phyloP scores from a whole-genome alignment of 2,113 vertebrate genomes.

The Gopherus evgoodei region DNA sequence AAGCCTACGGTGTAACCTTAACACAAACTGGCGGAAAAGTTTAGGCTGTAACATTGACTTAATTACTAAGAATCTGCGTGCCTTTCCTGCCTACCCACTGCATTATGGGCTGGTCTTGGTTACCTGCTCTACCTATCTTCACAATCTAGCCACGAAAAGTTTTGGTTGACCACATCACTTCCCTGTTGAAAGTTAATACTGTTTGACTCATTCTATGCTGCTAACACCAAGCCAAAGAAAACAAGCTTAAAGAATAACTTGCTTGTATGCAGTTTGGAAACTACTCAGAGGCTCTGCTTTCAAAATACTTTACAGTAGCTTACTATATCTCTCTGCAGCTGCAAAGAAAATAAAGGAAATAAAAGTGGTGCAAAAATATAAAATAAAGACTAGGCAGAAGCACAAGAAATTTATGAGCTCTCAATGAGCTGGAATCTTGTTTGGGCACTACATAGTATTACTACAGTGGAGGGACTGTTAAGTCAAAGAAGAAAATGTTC shows the following conservation, averaged over 20 bases:
- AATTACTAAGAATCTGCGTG: slow-evolving; percentile 32
- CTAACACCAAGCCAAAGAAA: slow-evolving; percentile 82
- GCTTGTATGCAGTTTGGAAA: slow-evolving; percentile 81
- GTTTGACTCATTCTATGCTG: slow-evolving; percentile 81
- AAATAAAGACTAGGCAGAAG: slow-evolving; percentile 42
- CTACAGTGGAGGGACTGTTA: slow-evolving; percentile 41
- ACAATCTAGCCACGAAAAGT: slow-evolving; percentile 82
- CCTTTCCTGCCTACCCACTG: slow-evolving; percentile 35
- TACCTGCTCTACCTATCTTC: slow-evolving; percentile 80
- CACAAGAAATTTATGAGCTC: slow-evolving; percentile 33
- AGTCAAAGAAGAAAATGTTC: slow-evolving; percentile 6
- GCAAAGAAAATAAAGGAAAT: slow-evolving; percentile 70
- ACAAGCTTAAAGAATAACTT: slow-evolving; percentile 82
- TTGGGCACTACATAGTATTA: background rate
- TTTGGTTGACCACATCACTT: slow-evolving; percentile 86
- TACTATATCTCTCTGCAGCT: slow-evolving; percentile 80
- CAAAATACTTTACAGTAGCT: slow-evolving; percentile 81
- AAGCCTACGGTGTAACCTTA: slow-evolving; percentile 26
- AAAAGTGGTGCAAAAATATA: slow-evolving; percentile 59
- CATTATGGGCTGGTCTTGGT: slow-evolving; percentile 70
- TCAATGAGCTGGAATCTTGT: background rate
- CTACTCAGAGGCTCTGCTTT: slow-evolving; percentile 78
- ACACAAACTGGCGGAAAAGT: slow-evolving; percentile 18
- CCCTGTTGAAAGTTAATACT: slow-evolving; percentile 85
- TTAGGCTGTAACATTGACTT: slow-evolving; percentile 17